Base-by-base conservation (phyloP, 2,113 vertebrate species). In the Oxyura jamaicensis region DNA sequence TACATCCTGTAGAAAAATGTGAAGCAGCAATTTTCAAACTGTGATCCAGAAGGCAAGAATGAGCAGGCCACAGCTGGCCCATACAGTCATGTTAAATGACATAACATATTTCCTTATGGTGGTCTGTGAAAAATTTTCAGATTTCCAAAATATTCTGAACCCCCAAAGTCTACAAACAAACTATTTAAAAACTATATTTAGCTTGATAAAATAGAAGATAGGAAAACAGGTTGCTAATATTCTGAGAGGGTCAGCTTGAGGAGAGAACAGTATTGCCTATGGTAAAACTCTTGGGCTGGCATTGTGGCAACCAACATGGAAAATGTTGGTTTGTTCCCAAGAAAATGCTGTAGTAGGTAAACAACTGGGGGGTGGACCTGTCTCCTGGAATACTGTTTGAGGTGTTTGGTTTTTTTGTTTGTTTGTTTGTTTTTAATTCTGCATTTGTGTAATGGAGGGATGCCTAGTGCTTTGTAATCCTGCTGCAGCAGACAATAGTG, bases 311-410 rank as follows among this genome's bases (percentile, higher is more conserved):
- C 16, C 69, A 48, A 81, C 74, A 68, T 10, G 33, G 83, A 86
- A 92, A 92, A 78, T 11, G 41, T 39, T 86, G 48, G 21, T 56
- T 86, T 88, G 72, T 59, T 91, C 75, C 83, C 88, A 72, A 63
- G 75, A 90, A 92, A 86, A 88, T 11, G 25, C 4, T 73, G 65
- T 21, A 36, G 23, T n/a, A 55, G 73, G 19, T 31, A 76, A 82
- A 86, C 12, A 31, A 74, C 29, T 15, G 55, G 39, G 50, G 59
- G 35, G 76, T 41, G 41, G 35, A 73, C 3, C 26, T 17, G 44
- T 71, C 77, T 89, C 55, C 58, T 91, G 42, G 1, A 76, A 46
- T 8, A 59, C 2, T 15, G 42, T 71, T 85, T 39, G 53, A 82
- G 53, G 59, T 35, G n/a, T 69, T 39, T 21, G 20, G 20, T 22